These are phyloP conservation scores for Thelaira solivaga DNA, from an alignment of 2,888 invertebrate species.

Conservation along the genomic window DNA sequence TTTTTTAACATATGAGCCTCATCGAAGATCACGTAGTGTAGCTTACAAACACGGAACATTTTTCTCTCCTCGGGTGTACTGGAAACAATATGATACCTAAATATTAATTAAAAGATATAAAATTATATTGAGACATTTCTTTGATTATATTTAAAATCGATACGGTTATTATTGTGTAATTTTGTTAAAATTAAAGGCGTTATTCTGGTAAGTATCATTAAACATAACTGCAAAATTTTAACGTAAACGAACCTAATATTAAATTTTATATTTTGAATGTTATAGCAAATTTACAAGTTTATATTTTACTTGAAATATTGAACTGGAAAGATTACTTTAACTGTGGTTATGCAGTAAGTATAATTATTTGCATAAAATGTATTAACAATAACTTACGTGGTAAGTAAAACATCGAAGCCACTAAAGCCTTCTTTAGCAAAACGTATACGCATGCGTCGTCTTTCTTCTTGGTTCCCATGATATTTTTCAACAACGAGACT, in stretches of 20 bases:
- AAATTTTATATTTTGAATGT: too few species aligned
- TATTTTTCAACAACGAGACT: constrained; percentile 88
- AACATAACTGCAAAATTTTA: too few species aligned
- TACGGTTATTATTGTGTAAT: too few species aligned
- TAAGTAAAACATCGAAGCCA: constrained; percentile 89
- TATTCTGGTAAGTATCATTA: too few species aligned
- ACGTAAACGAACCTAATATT: too few species aligned
- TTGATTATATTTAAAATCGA: too few species aligned
- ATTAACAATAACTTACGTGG: constrained; percentile 83
- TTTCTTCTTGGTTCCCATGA: constrained; percentile 91
- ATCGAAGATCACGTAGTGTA: constrained; percentile 96
- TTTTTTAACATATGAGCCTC: constrained; percentile 99
- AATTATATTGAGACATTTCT: too few species aligned
- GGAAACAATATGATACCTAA: constrained; percentile 77
- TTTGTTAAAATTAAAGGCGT: too few species aligned
- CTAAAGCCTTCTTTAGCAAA: constrained; percentile 85
- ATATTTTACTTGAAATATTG: too few species aligned
- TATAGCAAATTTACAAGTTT: too few species aligned
- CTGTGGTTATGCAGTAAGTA: neutral
- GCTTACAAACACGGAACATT: constrained; percentile 90
- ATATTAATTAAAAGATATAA: neutral
- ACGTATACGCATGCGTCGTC: constrained; percentile 85
- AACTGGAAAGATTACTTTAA: too few species aligned
- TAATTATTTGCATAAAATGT: neutral
- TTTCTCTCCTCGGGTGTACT: constrained; percentile 93